These are phyloP conservation scores for Lathamus discolor DNA, from an alignment of 2,113 vertebrate genomes.

Conservation along the genomic window DNA sequence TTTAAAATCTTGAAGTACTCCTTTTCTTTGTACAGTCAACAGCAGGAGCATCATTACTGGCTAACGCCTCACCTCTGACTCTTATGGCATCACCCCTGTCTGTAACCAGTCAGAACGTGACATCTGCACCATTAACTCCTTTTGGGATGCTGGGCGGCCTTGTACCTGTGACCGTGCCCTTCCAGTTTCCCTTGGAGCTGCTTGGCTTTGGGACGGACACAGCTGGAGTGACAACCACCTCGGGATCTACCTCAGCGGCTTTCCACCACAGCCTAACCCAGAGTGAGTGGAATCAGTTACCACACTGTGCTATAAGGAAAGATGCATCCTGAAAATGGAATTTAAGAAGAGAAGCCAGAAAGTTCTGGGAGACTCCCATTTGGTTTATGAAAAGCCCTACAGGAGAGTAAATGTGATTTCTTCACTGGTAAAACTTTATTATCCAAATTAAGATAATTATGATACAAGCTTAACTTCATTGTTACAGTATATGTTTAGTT, in stretches of 20 bases:
- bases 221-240: constrained; percentile 82
- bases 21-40: constrained; percentile 83
- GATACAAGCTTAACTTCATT: background rate
- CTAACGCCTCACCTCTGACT: constrained; percentile 84
- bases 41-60: constrained; percentile 84
- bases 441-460: background rate
- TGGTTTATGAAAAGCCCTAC: background rate
- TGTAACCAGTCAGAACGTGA: constrained; percentile 84
- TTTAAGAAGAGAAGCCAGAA: background rate
- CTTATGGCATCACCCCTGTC: constrained; percentile 87
- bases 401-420: background rate
- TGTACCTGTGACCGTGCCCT: constrained; percentile 95
- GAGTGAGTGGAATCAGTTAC: constrained; percentile 70
- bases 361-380: background rate
- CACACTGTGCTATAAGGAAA: background rate
- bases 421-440: background rate
- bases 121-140: constrained; percentile 73
- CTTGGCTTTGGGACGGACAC: constrained; percentile 86
- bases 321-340: background rate
- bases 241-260: constrained; percentile 85
- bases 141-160: constrained; percentile 97
- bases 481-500: background rate
- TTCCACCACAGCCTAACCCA: constrained; percentile 84
- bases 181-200: constrained; percentile 92
- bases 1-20: constrained; percentile 53